These are phyloP conservation scores for Kuschelorhynchus macadamiae DNA, from an alignment of 2,888 invertebrate species.

Conservation along the genomic window DNA sequence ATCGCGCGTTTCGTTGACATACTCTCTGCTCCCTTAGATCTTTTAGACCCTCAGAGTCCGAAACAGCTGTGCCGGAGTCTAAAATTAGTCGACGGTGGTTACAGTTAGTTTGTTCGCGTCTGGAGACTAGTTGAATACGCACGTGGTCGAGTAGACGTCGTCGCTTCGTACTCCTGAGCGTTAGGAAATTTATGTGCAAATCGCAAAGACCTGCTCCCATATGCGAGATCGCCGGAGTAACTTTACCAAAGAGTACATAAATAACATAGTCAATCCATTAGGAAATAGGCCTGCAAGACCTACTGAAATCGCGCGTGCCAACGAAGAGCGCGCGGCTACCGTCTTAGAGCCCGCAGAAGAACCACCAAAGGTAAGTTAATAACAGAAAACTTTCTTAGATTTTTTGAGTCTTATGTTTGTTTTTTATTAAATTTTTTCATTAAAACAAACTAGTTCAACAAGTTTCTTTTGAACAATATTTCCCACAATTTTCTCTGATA, in stretches of 20 bases:
- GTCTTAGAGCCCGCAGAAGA: conserved; percentile 61
- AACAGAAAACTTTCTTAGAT: too few relatives aligned
- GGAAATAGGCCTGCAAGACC: conserved; percentile 73
- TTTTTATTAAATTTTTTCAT: too few relatives aligned
- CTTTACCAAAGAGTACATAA: conserved; percentile 68
- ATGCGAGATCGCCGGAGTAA: conserved; percentile 69
- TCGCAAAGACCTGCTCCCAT: conserved; percentile 64
- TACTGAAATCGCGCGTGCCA: conserved; percentile 63
- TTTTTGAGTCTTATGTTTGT: too few relatives aligned
- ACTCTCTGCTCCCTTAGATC: conserved; percentile 55
- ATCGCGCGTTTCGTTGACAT: conserved; percentile 53
- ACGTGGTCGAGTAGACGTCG: conserved; percentile 54
- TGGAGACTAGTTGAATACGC: conserved; percentile 53
- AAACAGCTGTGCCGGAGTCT: conserved; percentile 61
- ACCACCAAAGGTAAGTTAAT: conserved; percentile 52
- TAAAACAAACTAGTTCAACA: too few relatives aligned
- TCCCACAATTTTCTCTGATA: too few relatives aligned
- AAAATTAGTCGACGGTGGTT: conserved; percentile 62
- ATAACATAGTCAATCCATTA: conserved; percentile 67
- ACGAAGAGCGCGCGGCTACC: conserved; percentile 61
- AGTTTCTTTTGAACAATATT: too few relatives aligned
- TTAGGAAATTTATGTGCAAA: conserved; percentile 61
- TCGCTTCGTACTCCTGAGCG: conserved; percentile 45
- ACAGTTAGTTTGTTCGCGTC: conserved; percentile 49
- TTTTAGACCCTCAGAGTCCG: conserved; percentile 46